Percentiles rank a stretch among this genome's conserved stretches.
These are phyloP conservation scores for Hydractinia symbiolongicarpus DNA, from an alignment of 30 jellyfish, hydroid and myxozoan genomes.

Conservation along the genomic window DNA sequence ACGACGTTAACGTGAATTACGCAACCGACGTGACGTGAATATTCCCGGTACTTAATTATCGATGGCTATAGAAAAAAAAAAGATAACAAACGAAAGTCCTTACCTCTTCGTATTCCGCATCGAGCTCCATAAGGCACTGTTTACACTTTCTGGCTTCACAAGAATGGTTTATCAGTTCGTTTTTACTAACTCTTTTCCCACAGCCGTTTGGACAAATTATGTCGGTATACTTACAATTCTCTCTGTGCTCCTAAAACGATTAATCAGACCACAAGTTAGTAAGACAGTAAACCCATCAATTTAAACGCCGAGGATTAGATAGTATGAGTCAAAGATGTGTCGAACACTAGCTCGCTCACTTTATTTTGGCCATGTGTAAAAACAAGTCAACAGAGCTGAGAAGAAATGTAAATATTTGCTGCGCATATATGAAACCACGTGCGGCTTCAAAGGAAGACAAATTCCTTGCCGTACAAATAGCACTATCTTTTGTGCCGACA, in stretches of 20 bases:
- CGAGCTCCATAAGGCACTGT: constrained; percentile 12
- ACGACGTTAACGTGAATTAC: background rate
- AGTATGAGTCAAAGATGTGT: no score
- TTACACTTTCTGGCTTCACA: background rate
- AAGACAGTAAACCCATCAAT: no score
- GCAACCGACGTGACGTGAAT: background rate
- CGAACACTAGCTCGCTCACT: no score
- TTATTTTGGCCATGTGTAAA: no score
- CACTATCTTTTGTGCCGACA: no score
- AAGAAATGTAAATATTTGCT: no score
- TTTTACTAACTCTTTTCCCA: constrained; percentile 3
- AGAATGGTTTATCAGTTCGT: background rate
- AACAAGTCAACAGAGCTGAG: no score
- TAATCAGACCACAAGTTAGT: background rate
- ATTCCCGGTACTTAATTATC: background rate
- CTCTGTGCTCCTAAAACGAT: constrained; percentile 11
- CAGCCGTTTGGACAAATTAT: background rate
- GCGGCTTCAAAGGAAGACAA: no score
- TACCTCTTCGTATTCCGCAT: background rate
- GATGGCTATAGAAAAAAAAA: background rate
- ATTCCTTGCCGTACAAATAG: no score
- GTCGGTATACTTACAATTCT: background rate
- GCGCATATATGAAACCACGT: no score
- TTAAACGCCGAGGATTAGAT: no score
- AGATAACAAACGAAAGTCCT: background rate